These are phyloP conservation scores for Taurulus bubalis DNA, from an alignment of 2,113 vertebrate species.

Conservation along the genomic window DNA sequence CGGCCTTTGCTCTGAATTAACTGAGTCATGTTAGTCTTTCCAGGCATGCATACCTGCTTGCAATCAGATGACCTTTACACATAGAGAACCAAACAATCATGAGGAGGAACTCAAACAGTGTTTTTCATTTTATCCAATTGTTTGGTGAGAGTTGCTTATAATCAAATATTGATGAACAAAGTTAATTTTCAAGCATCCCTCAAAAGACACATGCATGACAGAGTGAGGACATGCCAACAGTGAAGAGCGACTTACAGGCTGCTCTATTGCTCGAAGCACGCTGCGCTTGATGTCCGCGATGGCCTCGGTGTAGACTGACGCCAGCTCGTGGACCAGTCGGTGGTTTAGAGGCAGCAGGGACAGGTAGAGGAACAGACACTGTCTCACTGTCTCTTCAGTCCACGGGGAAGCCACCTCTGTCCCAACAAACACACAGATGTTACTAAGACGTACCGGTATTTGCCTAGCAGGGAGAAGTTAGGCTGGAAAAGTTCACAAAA, in stretches of 20 bases:
- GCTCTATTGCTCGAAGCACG: slow-evolving; percentile 92
- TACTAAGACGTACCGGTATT: neutral
- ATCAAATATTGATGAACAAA: neutral
- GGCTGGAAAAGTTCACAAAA: neutral
- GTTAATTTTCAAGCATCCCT: too few species aligned
- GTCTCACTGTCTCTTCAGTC: slow-evolving; percentile 95
- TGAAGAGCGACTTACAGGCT: slow-evolving; percentile 84
- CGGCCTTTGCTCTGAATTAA: neutral
- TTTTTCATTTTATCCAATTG: neutral
- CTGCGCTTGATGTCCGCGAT: slow-evolving; percentile 97
- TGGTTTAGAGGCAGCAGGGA: slow-evolving; percentile 95
- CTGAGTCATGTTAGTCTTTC: neutral
- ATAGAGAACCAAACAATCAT: neutral
- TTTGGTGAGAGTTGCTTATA: neutral
- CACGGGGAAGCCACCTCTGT: slow-evolving; percentile 94
- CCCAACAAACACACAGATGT: slow-evolving; percentile 12
- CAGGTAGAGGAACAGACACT: slow-evolving; percentile 95
- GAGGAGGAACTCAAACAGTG: neutral
- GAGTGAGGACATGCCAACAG: neutral
- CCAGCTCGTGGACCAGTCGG: slow-evolving; percentile 93
- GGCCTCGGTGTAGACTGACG: slow-evolving; percentile 94
- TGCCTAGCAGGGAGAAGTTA: neutral
- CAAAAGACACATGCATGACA: neutral
- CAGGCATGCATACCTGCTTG: neutral
- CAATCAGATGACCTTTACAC: neutral